Conservation (phyloP, 2,888 invertebrate genomes). For the Cephus spinipes region DNA sequence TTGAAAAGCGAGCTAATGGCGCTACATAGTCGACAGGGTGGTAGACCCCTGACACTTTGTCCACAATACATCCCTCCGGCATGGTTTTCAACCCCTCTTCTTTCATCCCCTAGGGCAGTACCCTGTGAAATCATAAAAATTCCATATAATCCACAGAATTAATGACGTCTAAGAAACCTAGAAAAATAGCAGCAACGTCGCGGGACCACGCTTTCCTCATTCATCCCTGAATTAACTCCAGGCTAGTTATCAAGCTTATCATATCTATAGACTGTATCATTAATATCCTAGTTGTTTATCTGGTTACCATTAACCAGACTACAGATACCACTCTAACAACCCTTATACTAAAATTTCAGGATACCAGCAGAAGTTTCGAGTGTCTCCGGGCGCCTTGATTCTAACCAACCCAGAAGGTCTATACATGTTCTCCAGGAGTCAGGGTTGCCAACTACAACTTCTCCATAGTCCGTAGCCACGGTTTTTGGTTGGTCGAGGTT, state of each 20-base stretch:
- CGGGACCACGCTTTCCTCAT: not conserved
- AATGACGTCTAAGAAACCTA: not conserved
- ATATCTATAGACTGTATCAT: not conserved
- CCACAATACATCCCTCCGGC: constrained; percentile 14
- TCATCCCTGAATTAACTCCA: not conserved
- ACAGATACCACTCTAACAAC: not conserved
- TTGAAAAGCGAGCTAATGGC: constrained; percentile 24
- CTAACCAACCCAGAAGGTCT: not conserved
- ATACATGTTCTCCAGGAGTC: not conserved
- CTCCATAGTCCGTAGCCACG: constrained; percentile 1
- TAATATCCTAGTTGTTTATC: not conserved
- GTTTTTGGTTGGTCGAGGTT: not conserved
- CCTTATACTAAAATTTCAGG: not conserved
- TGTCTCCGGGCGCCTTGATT: not conserved
- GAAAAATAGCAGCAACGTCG: not conserved
- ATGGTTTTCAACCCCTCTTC: not conserved
- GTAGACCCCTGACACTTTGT: constrained; percentile 19
- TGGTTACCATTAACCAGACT: not conserved
- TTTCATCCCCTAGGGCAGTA: not conserved
- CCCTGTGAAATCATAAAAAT: not conserved
- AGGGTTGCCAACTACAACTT: not conserved
- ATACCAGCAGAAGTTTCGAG: not conserved
- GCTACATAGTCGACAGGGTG: constrained; percentile 9
- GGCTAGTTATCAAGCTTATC: not conserved
- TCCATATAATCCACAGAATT: not conserved